Conservation (phyloP, 2,888 invertebrate genomes). For the Xestoiulus laeticollis region DNA sequence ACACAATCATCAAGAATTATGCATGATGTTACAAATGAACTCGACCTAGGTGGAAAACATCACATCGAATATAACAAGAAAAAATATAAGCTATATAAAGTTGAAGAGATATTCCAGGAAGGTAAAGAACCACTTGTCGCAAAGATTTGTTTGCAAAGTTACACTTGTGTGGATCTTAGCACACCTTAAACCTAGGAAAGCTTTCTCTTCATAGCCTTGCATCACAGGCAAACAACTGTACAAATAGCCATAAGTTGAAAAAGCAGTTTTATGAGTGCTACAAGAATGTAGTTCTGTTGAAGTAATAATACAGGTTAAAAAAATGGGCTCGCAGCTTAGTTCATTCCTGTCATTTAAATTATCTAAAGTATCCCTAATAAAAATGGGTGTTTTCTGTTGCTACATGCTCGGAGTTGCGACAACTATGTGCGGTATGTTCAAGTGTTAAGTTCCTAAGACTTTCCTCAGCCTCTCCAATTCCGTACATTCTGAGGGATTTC, state of each 20-base stretch:
- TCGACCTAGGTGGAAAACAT: not conserved
- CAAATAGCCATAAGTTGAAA: not conserved
- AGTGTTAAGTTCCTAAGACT: not conserved
- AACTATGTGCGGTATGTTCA: not conserved
- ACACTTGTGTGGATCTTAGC: not conserved
- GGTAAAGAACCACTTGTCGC: not conserved
- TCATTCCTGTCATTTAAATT: constrained; percentile 35
- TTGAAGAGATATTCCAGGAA: constrained; percentile 10
- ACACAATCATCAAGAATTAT: not conserved
- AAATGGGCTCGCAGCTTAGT: not conserved
- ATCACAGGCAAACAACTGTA: constrained; percentile 14
- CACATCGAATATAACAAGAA: not conserved
- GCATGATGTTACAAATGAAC: not conserved
- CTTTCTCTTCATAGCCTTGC: not conserved
- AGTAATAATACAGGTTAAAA: constrained; percentile 31
- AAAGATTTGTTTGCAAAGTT: not conserved
- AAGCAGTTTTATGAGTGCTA: constrained; percentile 21
- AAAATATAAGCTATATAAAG: not conserved
- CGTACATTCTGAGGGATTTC: not conserved
- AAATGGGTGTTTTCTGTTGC: constrained; percentile 13
- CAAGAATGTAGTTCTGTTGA: not conserved
- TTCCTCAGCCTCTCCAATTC: not conserved
- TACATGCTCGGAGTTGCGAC: not conserved
- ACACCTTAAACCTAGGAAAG: not conserved
- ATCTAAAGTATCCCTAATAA: constrained; percentile 41